Percentiles rank a stretch among this genome's conserved stretches.
Evolutionary conservation across 2,113 vertebrate species (phyloP).

Genomic region (Otus sunia): DNA sequence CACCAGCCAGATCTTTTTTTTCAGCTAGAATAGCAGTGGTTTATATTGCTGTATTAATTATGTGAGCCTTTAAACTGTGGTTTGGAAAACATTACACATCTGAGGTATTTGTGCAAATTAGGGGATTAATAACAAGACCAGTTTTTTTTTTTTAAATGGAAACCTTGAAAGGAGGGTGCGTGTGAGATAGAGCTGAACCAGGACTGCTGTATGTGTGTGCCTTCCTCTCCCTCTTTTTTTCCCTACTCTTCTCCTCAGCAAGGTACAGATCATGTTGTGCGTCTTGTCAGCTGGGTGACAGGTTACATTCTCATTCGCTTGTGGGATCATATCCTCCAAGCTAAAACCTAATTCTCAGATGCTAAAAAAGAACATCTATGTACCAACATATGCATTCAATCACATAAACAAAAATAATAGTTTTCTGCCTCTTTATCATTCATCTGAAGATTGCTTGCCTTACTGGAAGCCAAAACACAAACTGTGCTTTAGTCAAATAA

Average conservation of each 20-base stretch:
- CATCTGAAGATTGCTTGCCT: background rate
- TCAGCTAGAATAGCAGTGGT: background rate
- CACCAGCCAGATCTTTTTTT: background rate
- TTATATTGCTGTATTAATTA: conserved; percentile 36
- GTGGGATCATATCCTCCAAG: background rate
- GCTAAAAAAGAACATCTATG: background rate
- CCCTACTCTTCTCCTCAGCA: background rate
- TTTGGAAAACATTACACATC: conserved; percentile 47
- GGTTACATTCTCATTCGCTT: background rate
- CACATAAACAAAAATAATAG: background rate
- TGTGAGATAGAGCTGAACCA: background rate
- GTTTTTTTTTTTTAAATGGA: background rate
- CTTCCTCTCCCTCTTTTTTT: background rate
- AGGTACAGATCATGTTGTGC: fast-evolving
- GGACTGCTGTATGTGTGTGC: background rate
- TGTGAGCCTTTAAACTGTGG: conserved; percentile 16
- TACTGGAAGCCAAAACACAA: conserved; percentile 6
- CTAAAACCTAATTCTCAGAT: background rate
- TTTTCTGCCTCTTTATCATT: background rate
- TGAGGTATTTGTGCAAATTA: conserved; percentile 39
- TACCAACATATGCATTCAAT: background rate
- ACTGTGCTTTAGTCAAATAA: conserved; percentile 1
- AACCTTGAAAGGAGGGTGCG: background rate
- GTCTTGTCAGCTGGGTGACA: background rate
- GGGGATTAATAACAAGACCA: conserved; percentile 9